phyloP scores from a whole-genome alignment of 2,888 invertebrate genomes.

The Sarcophaga carnaria region DNA sequence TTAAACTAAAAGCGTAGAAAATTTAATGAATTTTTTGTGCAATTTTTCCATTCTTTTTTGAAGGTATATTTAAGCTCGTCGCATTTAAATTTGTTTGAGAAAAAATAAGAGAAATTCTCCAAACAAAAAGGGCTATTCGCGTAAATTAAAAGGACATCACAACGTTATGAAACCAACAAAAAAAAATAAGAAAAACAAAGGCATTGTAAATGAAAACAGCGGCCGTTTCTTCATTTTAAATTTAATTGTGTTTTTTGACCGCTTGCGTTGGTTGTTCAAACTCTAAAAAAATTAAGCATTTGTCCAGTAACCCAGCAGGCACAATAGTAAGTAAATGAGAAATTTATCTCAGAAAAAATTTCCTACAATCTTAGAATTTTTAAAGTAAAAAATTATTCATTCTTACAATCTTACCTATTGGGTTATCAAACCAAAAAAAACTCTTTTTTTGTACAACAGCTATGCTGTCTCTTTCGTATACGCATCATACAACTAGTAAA shows the following conservation, averaged over 20 bases:
- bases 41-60: too few species aligned
- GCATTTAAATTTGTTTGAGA: background rate
- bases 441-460: background rate
- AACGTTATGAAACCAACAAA: background rate
- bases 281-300: background rate
- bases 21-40: too few species aligned
- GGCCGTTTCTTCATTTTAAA: slow-evolving; percentile 21
- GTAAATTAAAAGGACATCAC: background rate
- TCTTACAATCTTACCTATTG: background rate
- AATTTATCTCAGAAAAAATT: background rate
- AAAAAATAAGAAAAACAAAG: background rate
- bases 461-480: background rate
- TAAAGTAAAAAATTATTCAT: background rate
- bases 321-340: background rate
- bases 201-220: slow-evolving; percentile 10
- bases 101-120: background rate
- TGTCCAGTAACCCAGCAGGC: background rate
- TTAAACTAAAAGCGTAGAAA: too few species aligned
- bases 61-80: too few species aligned
- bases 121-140: too few species aligned
- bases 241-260: slow-evolving; percentile 47
- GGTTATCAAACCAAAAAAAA: background rate
- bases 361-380: background rate
- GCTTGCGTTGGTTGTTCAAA: slow-evolving; percentile 7
- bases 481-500: background rate